phyloP scores from a whole-genome alignment of 2,888 invertebrate genomes.

The Catonia carolina region DNA sequence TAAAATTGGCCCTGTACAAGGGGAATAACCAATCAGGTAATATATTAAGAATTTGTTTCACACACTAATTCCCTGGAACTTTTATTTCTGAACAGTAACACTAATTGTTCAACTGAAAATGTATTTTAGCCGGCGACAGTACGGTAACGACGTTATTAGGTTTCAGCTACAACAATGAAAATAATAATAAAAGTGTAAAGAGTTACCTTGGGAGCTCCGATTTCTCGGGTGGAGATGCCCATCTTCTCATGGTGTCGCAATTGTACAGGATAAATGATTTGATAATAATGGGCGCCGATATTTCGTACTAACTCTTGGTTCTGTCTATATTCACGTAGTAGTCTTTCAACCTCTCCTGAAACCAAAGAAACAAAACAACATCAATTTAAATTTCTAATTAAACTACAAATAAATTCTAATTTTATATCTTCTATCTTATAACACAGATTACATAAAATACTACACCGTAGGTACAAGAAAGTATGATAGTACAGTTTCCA shows the following conservation, averaged over 20 bases:
- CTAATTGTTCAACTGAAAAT: no score
- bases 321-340: slow-evolving; percentile 83
- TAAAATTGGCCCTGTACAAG: no score
- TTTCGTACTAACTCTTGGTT: slow-evolving; percentile 88
- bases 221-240: slow-evolving; percentile 90
- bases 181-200: no score
- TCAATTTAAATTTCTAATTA: no score
- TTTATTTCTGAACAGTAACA: no score
- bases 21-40: no score
- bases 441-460: background rate
- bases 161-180: no score
- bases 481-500: background rate
- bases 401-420: background rate
- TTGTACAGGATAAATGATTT: slow-evolving; percentile 92
- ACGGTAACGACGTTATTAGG: no score
- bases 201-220: slow-evolving; percentile 78
- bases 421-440: background rate
- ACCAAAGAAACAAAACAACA: slow-evolving; percentile 35
- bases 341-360: slow-evolving; percentile 84
- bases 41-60: no score
- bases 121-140: no score
- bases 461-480: no score
- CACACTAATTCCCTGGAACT: no score
- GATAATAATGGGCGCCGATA: slow-evolving; percentile 86
- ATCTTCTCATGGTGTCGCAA: slow-evolving; percentile 91